Percentiles rank a stretch among this genome's conserved stretches.
phyloP scores from a whole-genome alignment of 2,888 invertebrate species.

The Ischnura elegans region DNA sequence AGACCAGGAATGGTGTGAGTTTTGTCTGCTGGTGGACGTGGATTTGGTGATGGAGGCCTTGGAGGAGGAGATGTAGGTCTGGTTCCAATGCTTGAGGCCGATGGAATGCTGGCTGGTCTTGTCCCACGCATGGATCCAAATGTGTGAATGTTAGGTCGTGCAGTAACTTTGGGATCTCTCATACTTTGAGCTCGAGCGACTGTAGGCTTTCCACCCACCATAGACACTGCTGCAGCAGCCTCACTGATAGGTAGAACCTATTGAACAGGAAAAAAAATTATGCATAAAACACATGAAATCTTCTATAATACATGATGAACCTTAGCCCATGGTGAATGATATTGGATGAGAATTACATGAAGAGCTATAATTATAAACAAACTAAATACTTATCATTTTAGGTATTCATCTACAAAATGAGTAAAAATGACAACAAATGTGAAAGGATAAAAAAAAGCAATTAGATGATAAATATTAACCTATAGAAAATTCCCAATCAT shows the following conservation, averaged over 20 bases:
- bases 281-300: not conserved
- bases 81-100: slow-evolving; percentile 81
- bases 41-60: slow-evolving; percentile 75
- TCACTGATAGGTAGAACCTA: slow-evolving; percentile 55
- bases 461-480: too few relatives aligned
- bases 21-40: slow-evolving; percentile 72
- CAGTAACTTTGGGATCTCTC: slow-evolving; percentile 81
- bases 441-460: too few relatives aligned
- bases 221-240: slow-evolving; percentile 44
- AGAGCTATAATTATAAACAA: too few relatives aligned
- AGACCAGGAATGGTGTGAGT: slow-evolving; percentile 73
- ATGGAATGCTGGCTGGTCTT: slow-evolving; percentile 87
- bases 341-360: too few relatives aligned
- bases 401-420: too few relatives aligned
- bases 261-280: not conserved
- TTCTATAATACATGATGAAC: too few relatives aligned
- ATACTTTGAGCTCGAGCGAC: slow-evolving; percentile 91
- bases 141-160: slow-evolving; percentile 84
- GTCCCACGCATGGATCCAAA: slow-evolving; percentile 90
- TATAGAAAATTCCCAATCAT: too few relatives aligned
- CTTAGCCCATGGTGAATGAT: too few relatives aligned
- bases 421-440: too few relatives aligned
- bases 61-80: slow-evolving; percentile 80
- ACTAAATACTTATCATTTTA: too few relatives aligned
- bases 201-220: slow-evolving; percentile 80